Base-by-base conservation (phyloP, 2,888 invertebrate species). In the Meghimatium bilineatum region DNA sequence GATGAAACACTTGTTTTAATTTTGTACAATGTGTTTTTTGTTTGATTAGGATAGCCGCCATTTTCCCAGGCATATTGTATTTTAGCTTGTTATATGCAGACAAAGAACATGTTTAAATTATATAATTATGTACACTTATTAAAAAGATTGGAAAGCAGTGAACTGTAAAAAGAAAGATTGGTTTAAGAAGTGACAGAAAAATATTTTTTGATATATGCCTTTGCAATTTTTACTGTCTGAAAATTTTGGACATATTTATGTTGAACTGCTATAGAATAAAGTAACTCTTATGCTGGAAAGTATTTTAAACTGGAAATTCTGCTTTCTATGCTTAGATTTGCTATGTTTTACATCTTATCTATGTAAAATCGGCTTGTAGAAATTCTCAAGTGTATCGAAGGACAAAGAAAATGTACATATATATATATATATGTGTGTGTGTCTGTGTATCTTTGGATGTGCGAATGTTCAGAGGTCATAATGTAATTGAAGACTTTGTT, bases 1-100 rank as follows among this genome's bases (percentile, higher is more conserved):
- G 85, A 81, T 85, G 77, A 85, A 74, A 78, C 34, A n/a, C 1
- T 67, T 63, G 12, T 32, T 29, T 74, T 29, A 52, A 49, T 44
- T n/a, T 29, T 74, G 20, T 74, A 8, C 29, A 36, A 34, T 49
- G n/a, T 74, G 8, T 74, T 34, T 52, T 32, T 12, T 44, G 0
- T 75, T 75, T 56, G 52, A 17, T 75, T n/a, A 75, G 52, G 32
- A 32, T 56, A 56, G 75, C 75, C 52, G 75, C 56, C 56, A 56
- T 8, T 32, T 56, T 75, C 32, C 36, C 56, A 75, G 34, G 56
- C 56, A 36, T 34, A 34, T 75, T 56, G 32, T 32, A 32, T 56
- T 34, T 75, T 75, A 56, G 32, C 32, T 56, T 75, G 56, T 75
- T 56, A 56, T 56, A 8, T 8, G 34, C 29, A 56, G 44, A 44